A percentile compares a stretch with the other conserved stretches of the same genome.
Evolutionary conservation across 2,113 vertebrate genomes (phyloP).

Genomic region (Carollia perspicillata): DNA sequence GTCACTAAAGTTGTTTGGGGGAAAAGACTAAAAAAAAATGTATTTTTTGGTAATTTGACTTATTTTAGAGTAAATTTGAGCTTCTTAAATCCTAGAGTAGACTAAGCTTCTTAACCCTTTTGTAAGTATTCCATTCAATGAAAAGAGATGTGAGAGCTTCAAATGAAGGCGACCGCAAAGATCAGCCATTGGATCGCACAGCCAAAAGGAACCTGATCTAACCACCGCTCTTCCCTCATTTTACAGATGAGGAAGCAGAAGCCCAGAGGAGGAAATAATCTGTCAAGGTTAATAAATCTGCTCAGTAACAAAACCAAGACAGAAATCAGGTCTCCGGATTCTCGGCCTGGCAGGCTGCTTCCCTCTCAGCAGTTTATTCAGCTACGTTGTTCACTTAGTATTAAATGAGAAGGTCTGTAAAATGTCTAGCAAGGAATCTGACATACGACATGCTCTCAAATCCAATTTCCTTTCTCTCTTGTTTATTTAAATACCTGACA

Average conservation of each 20-base stretch:
- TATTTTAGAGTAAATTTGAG: neutral
- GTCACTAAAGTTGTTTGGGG: neutral
- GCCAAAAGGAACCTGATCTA: neutral
- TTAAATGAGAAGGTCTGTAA: neutral
- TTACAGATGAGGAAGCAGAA: constrained; percentile 1
- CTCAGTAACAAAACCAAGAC: neutral
- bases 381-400: neutral
- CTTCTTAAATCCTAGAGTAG: neutral
- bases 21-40: neutral
- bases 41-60: neutral
- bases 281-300: neutral
- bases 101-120: constrained; percentile 1
- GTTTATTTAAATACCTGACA: neutral
- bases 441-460: neutral
- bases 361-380: neutral
- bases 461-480: neutral
- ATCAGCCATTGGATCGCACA: neutral
- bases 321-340: neutral
- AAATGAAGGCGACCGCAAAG: neutral
- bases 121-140: neutral
- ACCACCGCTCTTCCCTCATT: neutral
- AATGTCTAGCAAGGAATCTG: neutral
- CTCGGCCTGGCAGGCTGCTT: neutral
- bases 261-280: neutral
- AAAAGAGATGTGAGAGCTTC: neutral